Percentiles rank a stretch among this genome's conserved stretches.
Conservation (phyloP, 2,797 vertebrate species). For the Coregonus suidteri region DNA sequence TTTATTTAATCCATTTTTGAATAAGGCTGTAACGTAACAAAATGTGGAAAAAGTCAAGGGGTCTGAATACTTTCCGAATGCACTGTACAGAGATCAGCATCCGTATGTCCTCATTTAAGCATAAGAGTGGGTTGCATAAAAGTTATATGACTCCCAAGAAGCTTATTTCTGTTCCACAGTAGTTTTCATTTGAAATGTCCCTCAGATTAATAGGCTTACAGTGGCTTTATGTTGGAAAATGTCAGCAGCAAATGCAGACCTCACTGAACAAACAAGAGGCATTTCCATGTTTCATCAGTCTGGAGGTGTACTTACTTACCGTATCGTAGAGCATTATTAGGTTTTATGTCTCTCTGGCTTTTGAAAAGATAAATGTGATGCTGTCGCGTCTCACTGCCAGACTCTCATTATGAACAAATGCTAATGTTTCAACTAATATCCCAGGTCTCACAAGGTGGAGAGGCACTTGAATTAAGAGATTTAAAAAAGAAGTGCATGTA, state of each 20-base stretch:
- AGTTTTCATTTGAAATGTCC: constrained; percentile 1
- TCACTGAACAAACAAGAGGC: constrained; percentile 40
- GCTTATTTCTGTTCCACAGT: not conserved
- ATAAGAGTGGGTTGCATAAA: not conserved
- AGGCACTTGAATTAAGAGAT: not conserved
- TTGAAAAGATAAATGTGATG: constrained; percentile 41
- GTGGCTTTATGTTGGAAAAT: constrained; percentile 44
- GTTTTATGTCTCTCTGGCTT: constrained; percentile 45
- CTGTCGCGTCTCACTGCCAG: constrained; percentile 22
- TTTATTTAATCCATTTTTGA: no score
- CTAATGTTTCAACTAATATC: constrained; percentile 27
- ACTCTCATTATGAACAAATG: constrained; percentile 44
- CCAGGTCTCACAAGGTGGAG: not conserved
- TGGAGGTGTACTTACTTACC: constrained; percentile 32
- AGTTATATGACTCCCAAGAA: not conserved
- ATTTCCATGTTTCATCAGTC: constrained; percentile 56
- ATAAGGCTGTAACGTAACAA: no score
- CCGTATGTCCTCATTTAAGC: not conserved
- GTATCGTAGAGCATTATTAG: constrained; percentile 43
- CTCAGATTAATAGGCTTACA: constrained; percentile 47
- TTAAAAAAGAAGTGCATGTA: not conserved
- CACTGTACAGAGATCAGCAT: not conserved
- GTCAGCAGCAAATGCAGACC: constrained; percentile 41
- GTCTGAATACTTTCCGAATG: no score
- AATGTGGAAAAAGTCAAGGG: no score